phyloP scores from a whole-genome alignment of 2,797 vertebrate species.

The Gephyroberyx darwinii region DNA sequence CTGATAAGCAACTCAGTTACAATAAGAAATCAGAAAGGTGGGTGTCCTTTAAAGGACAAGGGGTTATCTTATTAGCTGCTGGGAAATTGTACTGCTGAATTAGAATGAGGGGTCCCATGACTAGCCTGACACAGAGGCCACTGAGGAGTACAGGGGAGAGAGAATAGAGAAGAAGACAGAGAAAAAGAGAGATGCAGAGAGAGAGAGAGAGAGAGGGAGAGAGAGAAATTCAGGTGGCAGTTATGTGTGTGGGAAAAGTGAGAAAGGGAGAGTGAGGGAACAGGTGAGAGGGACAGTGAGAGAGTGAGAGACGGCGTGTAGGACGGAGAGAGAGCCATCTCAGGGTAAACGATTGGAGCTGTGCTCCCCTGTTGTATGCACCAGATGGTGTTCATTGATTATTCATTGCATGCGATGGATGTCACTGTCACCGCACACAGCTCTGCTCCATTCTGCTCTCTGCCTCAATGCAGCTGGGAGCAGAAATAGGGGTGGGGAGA shows the following conservation, averaged over 20 bases:
- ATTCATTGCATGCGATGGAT: conserved; percentile 85
- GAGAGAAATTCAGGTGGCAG: neutral
- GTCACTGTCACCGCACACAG: conserved; percentile 78
- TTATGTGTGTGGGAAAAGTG: conserved; percentile 58
- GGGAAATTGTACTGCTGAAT: conserved; percentile 64
- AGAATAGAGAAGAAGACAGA: conserved; percentile 10
- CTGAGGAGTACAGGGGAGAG: conserved; percentile 1
- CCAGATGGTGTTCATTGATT: conserved; percentile 88
- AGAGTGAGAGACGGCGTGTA: conserved; percentile 44
- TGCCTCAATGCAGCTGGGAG: conserved; percentile 73
- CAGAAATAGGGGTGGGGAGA: conserved; percentile 38
- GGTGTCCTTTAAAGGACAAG: conserved; percentile 67
- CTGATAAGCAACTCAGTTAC: conserved; percentile 54
- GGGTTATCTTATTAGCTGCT: conserved; percentile 70
- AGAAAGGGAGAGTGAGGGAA: conserved; percentile 15
- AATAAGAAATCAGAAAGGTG: conserved; percentile 59
- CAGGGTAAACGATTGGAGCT: conserved; percentile 71
- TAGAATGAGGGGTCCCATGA: conserved; percentile 63
- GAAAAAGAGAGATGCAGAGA: conserved; percentile 21
- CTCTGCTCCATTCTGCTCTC: conserved; percentile 74
- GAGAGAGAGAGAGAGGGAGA: neutral
- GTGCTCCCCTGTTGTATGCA: conserved; percentile 77
- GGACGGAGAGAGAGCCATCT: conserved; percentile 51
- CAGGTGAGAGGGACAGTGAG: conserved; percentile 31
- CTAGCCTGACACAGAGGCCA: conserved; percentile 54